Conservation (phyloP, 2,113 vertebrate species). For the Gallinago jamesoni region DNA sequence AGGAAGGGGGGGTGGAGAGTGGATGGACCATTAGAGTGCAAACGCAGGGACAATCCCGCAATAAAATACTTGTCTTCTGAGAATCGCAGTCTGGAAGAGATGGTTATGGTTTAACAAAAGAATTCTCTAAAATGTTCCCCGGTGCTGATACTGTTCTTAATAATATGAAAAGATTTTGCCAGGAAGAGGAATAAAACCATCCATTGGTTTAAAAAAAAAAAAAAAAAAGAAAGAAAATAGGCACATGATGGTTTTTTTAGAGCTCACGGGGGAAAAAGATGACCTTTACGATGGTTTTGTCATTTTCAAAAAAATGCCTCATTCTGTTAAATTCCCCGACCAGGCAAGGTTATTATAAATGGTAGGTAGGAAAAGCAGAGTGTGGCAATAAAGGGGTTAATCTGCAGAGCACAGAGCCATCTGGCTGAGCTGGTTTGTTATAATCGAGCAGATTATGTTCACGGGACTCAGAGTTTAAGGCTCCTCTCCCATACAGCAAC, state of each 20-base stretch:
- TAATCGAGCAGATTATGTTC: constrained; percentile 85
- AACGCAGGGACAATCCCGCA: constrained; percentile 16
- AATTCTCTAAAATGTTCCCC: constrained; percentile 16
- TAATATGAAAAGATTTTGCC: neutral
- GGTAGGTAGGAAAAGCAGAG: constrained; percentile 13
- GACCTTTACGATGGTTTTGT: fast-evolving
- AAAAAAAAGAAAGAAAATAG: neutral
- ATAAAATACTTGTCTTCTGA: constrained; percentile 37
- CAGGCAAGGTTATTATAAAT: neutral
- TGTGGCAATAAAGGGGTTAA: constrained; percentile 77
- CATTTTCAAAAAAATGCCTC: neutral
- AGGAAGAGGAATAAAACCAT: neutral
- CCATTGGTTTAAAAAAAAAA: neutral
- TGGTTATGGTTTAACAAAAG: constrained; percentile 39
- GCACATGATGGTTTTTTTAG: neutral
- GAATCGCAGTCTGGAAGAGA: neutral
- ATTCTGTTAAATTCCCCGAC: neutral
- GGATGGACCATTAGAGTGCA: constrained; percentile 6
- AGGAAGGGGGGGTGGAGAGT: neutral
- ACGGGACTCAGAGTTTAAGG: constrained; percentile 81
- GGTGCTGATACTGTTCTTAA: constrained; percentile 30
- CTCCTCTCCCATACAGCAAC: constrained; percentile 76
- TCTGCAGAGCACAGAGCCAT: constrained; percentile 79
- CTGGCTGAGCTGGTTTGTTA: constrained; percentile 86
- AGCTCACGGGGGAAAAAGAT: neutral